Evolutionary conservation across 92 coral and sea anemone species (phyloP).

Genomic region (Epizoanthus scotinus): DNA sequence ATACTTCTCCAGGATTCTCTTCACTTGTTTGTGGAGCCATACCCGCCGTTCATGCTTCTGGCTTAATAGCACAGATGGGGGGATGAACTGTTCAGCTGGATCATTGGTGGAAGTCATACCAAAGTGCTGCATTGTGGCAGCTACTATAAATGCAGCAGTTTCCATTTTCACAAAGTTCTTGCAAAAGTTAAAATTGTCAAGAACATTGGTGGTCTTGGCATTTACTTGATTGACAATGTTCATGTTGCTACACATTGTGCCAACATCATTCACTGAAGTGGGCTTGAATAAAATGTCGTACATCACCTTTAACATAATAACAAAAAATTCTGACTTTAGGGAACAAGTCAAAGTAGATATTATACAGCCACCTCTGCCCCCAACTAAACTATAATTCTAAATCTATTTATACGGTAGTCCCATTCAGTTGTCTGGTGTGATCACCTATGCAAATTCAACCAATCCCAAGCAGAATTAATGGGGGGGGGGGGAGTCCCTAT

Average conservation of each 20-base stretch:
- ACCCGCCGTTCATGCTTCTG: background rate
- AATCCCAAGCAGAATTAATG: too few species aligned
- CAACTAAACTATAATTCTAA: too few species aligned
- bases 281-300: too few species aligned
- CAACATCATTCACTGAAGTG: too few species aligned
- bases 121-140: slow-evolving; percentile 50
- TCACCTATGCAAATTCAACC: too few species aligned
- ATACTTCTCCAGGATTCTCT: background rate
- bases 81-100: background rate
- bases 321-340: too few species aligned
- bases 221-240: background rate
- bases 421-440: too few species aligned
- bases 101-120: slow-evolving; percentile 28
- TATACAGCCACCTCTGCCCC: too few species aligned
- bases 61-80: slow-evolving; percentile 6
- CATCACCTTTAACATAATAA: too few species aligned
- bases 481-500: too few species aligned
- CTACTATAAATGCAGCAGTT: slow-evolving; percentile 53
- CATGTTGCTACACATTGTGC: slow-evolving; percentile 13
- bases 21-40: slow-evolving; percentile 1
- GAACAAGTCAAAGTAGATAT: too few species aligned
- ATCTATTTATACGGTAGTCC: too few species aligned
- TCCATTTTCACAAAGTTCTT: slow-evolving; percentile 17
- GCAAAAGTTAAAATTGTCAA: slow-evolving; percentile 1
- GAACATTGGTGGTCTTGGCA: slow-evolving; percentile 22